phyloP scores from a whole-genome alignment of 2,888 invertebrate species.

The Agrilus biguttatus region DNA sequence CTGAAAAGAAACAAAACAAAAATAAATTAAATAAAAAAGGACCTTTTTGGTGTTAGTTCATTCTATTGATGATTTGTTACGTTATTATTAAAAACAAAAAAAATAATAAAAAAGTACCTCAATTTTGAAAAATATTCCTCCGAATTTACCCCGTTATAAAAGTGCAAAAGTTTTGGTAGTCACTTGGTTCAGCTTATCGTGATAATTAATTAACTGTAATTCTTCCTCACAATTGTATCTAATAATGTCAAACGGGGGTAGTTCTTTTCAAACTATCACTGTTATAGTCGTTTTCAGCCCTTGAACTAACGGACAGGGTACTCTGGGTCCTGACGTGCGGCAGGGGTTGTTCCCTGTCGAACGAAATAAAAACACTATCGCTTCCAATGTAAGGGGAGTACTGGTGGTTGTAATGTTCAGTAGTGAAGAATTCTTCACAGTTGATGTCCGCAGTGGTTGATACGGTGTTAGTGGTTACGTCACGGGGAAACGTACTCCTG shows the following conservation, averaged over 20 bases:
- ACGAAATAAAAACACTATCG: conserved; percentile 55
- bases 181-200: too few species aligned
- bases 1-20: too few species aligned
- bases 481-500: conserved; percentile 32
- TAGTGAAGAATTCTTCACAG: conserved; percentile 25
- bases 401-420: conserved; percentile 31
- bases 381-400: conserved; percentile 39
- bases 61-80: too few species aligned
- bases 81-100: too few species aligned
- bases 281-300: conserved; percentile 26
- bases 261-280: conserved; percentile 41
- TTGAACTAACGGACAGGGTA: conserved; percentile 22
- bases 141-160: not conserved
- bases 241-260: conserved; percentile 36
- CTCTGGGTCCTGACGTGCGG: conserved; percentile 26
- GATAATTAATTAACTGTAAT: too few species aligned
- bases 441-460: conserved; percentile 47
- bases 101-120: too few species aligned
- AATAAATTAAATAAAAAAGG: too few species aligned
- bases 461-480: conserved; percentile 54
- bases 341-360: conserved; percentile 45
- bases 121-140: too few species aligned
- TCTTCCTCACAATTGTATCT: too few species aligned
- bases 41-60: too few species aligned
- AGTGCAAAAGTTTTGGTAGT: not conserved